A percentile compares a stretch with the other conserved stretches of the same genome.
phyloP scores from a whole-genome alignment of 1,140 invertebrate genomes.

The Leptinotarsa texana region DNA sequence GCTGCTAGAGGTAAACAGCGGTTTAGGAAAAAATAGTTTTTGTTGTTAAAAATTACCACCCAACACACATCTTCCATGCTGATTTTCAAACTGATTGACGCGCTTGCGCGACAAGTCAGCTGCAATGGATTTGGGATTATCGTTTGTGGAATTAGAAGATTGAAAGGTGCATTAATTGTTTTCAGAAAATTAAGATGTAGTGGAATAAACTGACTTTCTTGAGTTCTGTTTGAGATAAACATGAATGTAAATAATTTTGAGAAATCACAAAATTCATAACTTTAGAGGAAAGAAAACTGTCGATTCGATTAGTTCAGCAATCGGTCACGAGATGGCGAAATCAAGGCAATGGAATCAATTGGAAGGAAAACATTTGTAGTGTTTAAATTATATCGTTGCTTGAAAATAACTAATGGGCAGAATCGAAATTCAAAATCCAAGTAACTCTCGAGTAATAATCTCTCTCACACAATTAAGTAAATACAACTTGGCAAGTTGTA shows the following conservation, averaged over 20 bases:
- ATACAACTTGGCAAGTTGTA: no score
- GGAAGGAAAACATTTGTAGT: no score
- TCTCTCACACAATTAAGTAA: no score
- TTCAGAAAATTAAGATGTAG: not conserved
- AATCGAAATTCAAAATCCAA: no score
- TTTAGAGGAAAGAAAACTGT: not conserved
- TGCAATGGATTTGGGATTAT: conserved; percentile 31
- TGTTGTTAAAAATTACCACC: conserved; percentile 36
- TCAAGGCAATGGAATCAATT: no score
- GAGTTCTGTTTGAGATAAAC: not conserved
- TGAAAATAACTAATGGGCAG: no score
- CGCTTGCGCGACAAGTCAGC: conserved; percentile 37
- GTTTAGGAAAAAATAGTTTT: conserved; percentile 13
- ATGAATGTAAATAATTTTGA: not conserved
- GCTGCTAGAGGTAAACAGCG: not conserved
- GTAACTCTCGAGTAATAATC: no score
- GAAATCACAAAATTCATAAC: not conserved
- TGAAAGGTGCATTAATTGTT: not conserved
- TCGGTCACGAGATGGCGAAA: no score
- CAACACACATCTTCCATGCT: conserved; percentile 43
- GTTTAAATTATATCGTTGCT: no score
- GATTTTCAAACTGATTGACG: conserved; percentile 39
- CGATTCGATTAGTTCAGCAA: not conserved
- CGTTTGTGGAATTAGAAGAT: not conserved
- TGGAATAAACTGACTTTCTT: not conserved